Percentiles rank a stretch among this genome's conserved stretches.
Evolutionary conservation across 1,140 invertebrate genomes (phyloP).

Genomic region (Drosophila paulistorum): DNA sequence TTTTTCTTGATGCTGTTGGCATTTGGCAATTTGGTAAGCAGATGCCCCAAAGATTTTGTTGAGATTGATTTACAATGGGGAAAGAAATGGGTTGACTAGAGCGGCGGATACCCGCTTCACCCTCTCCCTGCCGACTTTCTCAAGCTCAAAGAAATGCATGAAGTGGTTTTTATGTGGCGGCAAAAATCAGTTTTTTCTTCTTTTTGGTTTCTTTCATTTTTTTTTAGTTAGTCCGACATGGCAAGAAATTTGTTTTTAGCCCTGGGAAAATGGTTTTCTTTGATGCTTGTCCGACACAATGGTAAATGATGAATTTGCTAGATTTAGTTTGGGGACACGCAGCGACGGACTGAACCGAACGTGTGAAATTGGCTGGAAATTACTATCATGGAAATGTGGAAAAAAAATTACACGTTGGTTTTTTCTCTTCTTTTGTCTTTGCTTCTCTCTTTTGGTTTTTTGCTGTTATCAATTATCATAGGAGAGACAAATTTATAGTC

Average conservation of each 20-base stretch:
- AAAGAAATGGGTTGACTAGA: constrained; percentile 49
- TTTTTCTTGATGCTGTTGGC: constrained; percentile 15
- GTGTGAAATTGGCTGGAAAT: constrained; percentile 43
- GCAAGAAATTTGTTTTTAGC: constrained; percentile 62
- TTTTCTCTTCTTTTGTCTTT: constrained; percentile 7
- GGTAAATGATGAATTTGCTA: constrained; percentile 49
- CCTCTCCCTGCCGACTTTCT: not conserved
- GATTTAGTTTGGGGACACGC: constrained; percentile 22
- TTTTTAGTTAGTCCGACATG: constrained; percentile 24
- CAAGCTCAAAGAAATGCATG: constrained; percentile 45
- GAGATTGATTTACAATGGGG: constrained; percentile 69
- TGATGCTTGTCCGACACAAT: constrained; percentile 50
- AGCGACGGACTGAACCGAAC: constrained; percentile 21
- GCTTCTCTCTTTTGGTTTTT: constrained; percentile 6
- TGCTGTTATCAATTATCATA: constrained; percentile 34
- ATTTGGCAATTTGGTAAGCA: constrained; percentile 61
- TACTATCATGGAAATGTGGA: constrained; percentile 10
- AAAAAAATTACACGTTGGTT: not conserved
- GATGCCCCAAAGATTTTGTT: constrained; percentile 54
- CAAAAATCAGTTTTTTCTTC: constrained; percentile 46
- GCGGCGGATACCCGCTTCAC: too few relatives aligned
- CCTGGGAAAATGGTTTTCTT: constrained; percentile 73
- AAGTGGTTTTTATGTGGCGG: constrained; percentile 75
- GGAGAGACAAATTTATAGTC: constrained; percentile 39
- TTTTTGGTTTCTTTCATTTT: constrained; percentile 11